Evolutionary conservation across 2,113 vertebrate genomes (phyloP).

Genomic region (Suricata suricatta): DNA sequence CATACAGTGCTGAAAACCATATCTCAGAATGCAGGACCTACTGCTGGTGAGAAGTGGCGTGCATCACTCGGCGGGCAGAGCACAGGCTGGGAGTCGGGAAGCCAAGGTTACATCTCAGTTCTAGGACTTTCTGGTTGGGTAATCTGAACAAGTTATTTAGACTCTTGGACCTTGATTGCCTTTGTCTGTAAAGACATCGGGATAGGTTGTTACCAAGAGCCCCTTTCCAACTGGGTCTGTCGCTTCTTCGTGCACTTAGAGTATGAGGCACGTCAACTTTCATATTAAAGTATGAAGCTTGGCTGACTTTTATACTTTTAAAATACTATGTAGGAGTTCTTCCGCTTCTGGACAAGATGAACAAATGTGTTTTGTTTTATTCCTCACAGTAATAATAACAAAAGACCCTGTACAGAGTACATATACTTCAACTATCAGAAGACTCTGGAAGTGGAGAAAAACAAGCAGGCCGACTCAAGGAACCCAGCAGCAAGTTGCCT

Average conservation of each 20-base stretch:
- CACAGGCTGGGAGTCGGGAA: not conserved
- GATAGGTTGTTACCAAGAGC: not conserved
- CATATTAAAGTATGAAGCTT: constrained; percentile 9
- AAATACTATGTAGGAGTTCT: not conserved
- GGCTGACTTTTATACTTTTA: not conserved
- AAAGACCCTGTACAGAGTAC: not conserved
- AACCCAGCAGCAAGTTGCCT: not conserved
- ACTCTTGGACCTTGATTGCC: not conserved
- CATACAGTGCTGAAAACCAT: not conserved
- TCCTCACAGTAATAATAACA: not conserved
- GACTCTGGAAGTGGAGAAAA: not conserved
- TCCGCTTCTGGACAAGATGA: not conserved
- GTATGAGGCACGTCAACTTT: not conserved
- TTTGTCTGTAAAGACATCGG: not conserved
- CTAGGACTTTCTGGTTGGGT: not conserved
- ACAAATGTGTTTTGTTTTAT: not conserved
- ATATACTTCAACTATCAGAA: not conserved
- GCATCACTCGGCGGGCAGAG: not conserved
- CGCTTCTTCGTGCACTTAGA: not conserved
- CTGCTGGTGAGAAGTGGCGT: not conserved
- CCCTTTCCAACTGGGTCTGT: not conserved
- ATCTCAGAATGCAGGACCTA: not conserved
- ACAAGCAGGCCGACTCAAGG: not conserved
- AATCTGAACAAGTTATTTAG: not conserved
- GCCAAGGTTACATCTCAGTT: not conserved